These are phyloP conservation scores for Galendromus occidentalis DNA, from an alignment of 1,140 invertebrate species.

Conservation along the genomic window DNA sequence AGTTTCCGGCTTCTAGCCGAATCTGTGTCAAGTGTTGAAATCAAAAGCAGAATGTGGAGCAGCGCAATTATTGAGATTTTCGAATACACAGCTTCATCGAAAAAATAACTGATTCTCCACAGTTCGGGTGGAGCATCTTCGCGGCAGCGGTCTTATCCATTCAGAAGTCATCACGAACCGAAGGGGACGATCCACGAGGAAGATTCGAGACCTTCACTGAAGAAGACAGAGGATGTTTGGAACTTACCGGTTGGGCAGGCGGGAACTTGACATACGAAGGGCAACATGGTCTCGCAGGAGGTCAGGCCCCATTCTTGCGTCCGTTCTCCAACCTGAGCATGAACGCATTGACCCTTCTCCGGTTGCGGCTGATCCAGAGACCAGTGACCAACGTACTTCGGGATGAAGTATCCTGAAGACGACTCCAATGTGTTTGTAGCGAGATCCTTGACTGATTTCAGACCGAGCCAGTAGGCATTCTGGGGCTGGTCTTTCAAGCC, in stretches of 20 bases:
- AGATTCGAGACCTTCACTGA: too few species aligned
- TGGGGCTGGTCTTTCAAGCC: conserved; percentile 23
- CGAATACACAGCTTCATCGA: too few species aligned
- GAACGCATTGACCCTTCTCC: conserved; percentile 65
- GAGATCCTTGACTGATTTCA: conserved; percentile 69
- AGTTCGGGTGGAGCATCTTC: too few species aligned
- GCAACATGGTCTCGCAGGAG: conserved; percentile 74
- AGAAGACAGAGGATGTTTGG: too few species aligned
- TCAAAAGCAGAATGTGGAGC: too few species aligned
- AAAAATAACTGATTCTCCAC: too few species aligned
- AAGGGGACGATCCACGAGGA: too few species aligned
- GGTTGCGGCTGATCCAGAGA: conserved; percentile 54
- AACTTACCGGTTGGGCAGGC: conserved; percentile 66
- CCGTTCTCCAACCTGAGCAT: conserved; percentile 39
- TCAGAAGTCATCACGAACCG: too few species aligned
- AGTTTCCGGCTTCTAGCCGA: too few species aligned
- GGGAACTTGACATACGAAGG: conserved; percentile 72
- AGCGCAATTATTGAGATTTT: too few species aligned
- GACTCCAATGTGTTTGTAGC: conserved; percentile 80
- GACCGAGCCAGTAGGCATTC: conserved; percentile 24
- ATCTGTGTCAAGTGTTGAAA: too few species aligned
- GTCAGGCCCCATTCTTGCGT: conserved; percentile 71
- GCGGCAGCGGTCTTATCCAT: too few species aligned
- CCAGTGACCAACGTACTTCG: conserved; percentile 56
- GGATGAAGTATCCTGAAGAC: conserved; percentile 66